Evolutionary conservation across 2,888 invertebrate species (phyloP), one percentile per base, ranked within the genome.

Genomic region (Ischnus inquisitorius): DNA sequence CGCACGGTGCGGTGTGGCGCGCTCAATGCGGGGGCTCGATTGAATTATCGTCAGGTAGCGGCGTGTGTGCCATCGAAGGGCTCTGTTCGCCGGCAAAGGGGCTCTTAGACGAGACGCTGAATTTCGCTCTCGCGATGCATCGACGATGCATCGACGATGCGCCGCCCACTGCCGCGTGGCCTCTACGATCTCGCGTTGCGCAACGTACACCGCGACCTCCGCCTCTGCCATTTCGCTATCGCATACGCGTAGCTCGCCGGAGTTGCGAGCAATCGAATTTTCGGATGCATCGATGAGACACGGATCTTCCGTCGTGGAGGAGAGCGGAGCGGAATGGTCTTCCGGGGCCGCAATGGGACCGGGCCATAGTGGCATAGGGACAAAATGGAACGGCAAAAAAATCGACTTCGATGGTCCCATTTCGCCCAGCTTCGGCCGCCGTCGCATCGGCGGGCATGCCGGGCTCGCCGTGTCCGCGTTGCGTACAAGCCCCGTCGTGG

Each of bases 191-290:
- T n/a, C 57, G 28, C 57, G 5, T 3, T 5, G 5, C 8, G 14
- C 1, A 14, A 22, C 6, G 14, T 60, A 25, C 19, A 6, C 14
- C 57, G 1, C 57, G 12, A 5, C 10, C 57, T 28, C 28, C 14
- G 12, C 12, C 57, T 12, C 43, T 46, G n/a, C 60, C 28, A 46
- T 67, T 46, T 67, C 67, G 43, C 65, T 64, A 25, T 60, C 60
- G 19, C 43, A 46, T n/a, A 16, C 34, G 39, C 54, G n/a, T 16
- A 19, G 10, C 16, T 16, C n/a, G 46, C 62, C 60, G 68, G 82
- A 71, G 83, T 78, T 84, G 72, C 80, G 78, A 67, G 83, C 71
- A 85, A 87, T 85, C 79, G 84, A 87, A 86, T 87, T 85, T 85
- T 84, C 76, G 71, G 79, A 78, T 84, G 85, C 83, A 79, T 85